Base-by-base conservation (phyloP, 2,113 vertebrate genomes). In the Leucopternis melanops region DNA sequence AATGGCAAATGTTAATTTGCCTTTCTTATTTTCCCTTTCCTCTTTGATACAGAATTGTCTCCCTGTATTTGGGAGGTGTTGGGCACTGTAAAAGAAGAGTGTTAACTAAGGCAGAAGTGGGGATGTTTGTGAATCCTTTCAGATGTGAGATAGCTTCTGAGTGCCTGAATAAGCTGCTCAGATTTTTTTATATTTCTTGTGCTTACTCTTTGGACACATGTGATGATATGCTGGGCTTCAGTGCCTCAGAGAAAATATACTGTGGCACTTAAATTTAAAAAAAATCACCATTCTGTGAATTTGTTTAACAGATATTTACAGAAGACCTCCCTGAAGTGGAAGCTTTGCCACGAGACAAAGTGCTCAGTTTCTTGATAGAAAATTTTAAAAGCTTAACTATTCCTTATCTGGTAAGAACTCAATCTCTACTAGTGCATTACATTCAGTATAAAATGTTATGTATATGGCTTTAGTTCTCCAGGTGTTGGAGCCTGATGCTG, bases 251-350 rank as follows among this genome's bases (percentile, higher is more conserved):
- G 67, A 54, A 85, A 82, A 55, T 34, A 91, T 4, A 31, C 13
- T 50, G 7, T 61, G 50, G 45, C 32, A 38, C 22, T 59, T 73
- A 22, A 49, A 16, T 62, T 19, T 8, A 18, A 20, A 49, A 59
- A 36, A 36, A 27, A 34, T 36, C 8, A 71, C 27, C 20, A 6
- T 67, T 84, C 26, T 65, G 5, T 71, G 23, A 94, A 80, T 74
- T 95, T 77, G n/a, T 96, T 95, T 87, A 59, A 88, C 97, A 99
- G 99, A 99, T 99, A 96, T 99, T 99, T 95, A 99, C 99, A 2
- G 99, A 99, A 98, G 99, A 99, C 95, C 98, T 99, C 40, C 98
- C 98, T 3, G 99, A 99, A 96, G 99, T 99, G 87, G 99, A 99
- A 97, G 97, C 98, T 29, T 95, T 99, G 50, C 99, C 99, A 38